Evolutionary conservation across 2,113 vertebrate species (phyloP).

Genomic region (Cercopithecus mona): DNA sequence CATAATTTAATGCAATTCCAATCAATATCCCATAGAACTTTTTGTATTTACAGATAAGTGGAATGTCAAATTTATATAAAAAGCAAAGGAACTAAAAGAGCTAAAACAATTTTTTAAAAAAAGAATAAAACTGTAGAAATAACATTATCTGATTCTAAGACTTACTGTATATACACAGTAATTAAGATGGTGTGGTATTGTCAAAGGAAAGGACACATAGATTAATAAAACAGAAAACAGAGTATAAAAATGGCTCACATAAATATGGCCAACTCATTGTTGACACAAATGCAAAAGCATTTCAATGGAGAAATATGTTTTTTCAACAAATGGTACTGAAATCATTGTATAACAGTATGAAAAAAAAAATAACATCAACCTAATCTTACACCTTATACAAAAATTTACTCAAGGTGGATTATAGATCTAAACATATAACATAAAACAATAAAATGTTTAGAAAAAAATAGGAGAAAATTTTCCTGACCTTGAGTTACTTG

Average conservation of each 20-base stretch:
- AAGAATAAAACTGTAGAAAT: not conserved
- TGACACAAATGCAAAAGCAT: not conserved
- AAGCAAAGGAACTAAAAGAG: constrained; percentile 9
- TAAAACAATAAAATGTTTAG: not conserved
- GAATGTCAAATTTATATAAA: not conserved
- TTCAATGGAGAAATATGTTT: not conserved
- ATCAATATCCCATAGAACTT: not conserved
- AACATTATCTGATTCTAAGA: not conserved
- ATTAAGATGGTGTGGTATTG: not conserved
- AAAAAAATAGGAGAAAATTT: not conserved
- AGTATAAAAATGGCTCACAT: constrained; percentile 5
- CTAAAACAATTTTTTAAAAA: not conserved
- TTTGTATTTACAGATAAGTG: not conserved
- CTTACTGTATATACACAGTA: not conserved
- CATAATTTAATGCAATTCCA: not conserved
- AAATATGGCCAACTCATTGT: constrained; percentile 14
- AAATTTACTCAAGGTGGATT: not conserved
- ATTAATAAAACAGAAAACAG: constrained; percentile 25
- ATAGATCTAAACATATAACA: not conserved
- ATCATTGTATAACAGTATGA: not conserved
- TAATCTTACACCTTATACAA: not conserved
- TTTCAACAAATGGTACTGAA: not conserved
- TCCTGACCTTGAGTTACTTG: not conserved
- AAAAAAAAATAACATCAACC: constrained; percentile 4
- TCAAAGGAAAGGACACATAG: not conserved